Conservation (phyloP, 1,140 invertebrate genomes). For the Acyrthosiphon pisum region DNA sequence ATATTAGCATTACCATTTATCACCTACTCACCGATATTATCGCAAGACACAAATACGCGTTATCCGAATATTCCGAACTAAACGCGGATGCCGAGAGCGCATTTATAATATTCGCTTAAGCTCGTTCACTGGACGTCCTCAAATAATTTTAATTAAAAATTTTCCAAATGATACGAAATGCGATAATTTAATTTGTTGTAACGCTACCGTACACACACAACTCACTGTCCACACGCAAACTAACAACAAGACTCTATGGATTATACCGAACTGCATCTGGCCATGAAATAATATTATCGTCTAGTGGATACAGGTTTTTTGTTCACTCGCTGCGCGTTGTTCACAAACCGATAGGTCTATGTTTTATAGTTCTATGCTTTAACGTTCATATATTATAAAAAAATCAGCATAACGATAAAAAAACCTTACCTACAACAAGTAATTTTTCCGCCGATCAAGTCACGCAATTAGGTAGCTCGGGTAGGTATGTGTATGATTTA, state of each 20-base stretch:
- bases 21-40: not conserved
- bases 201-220: not conserved
- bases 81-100: not conserved
- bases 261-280: conserved; percentile 6
- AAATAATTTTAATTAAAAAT: not conserved
- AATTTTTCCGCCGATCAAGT: not conserved
- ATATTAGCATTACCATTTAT: not conserved
- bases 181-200: not conserved
- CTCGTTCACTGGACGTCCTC: not conserved
- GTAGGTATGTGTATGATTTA: not conserved
- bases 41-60: not conserved
- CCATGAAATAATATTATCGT: conserved; percentile 16
- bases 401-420: not conserved
- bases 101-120: not conserved
- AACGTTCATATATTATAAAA: not conserved
- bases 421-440: not conserved
- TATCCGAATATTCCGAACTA: not conserved
- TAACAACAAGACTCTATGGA: conserved; percentile 2
- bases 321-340: not conserved
- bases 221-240: not conserved
- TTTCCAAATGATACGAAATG: not conserved
- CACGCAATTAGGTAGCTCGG: not conserved
- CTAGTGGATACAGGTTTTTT: not conserved
- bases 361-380: not conserved
- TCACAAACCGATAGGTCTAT: not conserved